Evolutionary conservation across 2,888 invertebrate genomes (phyloP), one percentile per base, ranked within the genome.

Genomic region (Ectropis crepuscularia): DNA sequence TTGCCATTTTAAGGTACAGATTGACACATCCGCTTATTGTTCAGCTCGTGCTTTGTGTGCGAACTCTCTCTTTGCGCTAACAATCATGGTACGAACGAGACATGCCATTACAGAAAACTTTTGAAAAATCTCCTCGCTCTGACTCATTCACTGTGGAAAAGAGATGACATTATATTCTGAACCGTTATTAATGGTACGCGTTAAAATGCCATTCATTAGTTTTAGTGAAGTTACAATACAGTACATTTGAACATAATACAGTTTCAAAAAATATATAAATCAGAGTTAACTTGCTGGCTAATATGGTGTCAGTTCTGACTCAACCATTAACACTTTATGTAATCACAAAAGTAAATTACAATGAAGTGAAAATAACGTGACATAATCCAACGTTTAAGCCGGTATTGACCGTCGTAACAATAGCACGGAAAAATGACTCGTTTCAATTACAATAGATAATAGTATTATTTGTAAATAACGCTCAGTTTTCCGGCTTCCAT

Each of bases 401-500:
- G 28, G 59, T 59, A 59, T 59, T 41, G 59, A 43, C 11, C 41
- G 45, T n/a, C 39, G 36, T 53, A 45, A 57, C 53, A 55, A 61
- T 54, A 55, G 38, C 46, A 50, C 28, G 38, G 42, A 61, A 54
- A 61, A 49, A 8, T 41, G n/a, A 10, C 42, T 28, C 42, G n/a
- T 45, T 53, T 6, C 11, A 11, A 45, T 53, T 45, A 53, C 11
- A 43, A 53, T 43, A 53, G 8, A 43, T 45, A 37, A 36, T 53
- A 43, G 36, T 37, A 37, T 2, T 42, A 6, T 43, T 45, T 36
- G 36, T 43, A 36, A 53, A 53, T 43, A 36, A 43, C 57, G 46
- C 36, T 62, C 46, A 47, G 51, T 63, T 67, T 65, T 67, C 43
- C 53, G 65, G 43, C 51, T 43, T 53, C 55, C 38, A 53, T 51